A percentile compares a stretch with the other conserved stretches of the same genome.
phyloP scores from a whole-genome alignment of 2,888 invertebrate genomes.

The Chrysodeixis includens region DNA sequence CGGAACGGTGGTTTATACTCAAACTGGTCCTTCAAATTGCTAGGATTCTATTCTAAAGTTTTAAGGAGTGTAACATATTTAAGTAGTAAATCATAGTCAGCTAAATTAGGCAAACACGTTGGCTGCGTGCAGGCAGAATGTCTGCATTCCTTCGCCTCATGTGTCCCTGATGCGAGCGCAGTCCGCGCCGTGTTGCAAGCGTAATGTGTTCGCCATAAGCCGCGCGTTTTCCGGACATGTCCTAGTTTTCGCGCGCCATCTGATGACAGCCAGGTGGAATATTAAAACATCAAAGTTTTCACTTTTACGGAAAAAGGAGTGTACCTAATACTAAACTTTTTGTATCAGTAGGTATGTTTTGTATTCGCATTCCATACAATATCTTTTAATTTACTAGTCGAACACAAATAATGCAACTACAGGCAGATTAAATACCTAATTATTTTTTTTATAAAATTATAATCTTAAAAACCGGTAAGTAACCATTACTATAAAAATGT shows the following conservation, averaged over 20 bases:
- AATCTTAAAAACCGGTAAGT: no score
- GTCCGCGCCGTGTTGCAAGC: constrained; percentile 50
- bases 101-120: constrained; percentile 51
- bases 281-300: constrained; percentile 41
- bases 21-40: constrained; percentile 15
- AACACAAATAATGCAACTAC: no score
- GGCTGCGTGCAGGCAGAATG: constrained; percentile 42
- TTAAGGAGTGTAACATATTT: constrained; percentile 40
- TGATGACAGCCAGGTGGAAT: constrained; percentile 39
- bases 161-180: constrained; percentile 46
- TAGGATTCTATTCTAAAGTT: constrained; percentile 22
- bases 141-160: constrained; percentile 54
- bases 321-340: not conserved
- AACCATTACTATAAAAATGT: no score
- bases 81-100: constrained; percentile 38
- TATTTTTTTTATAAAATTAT: no score
- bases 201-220: constrained; percentile 46
- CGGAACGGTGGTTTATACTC: constrained; percentile 8
- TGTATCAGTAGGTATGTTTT: not conserved
- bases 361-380: no score
- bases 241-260: constrained; percentile 42
- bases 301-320: constrained; percentile 37
- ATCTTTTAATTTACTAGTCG: no score
- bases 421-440: no score
- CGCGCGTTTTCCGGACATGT: constrained; percentile 49